Evolutionary conservation across 2,113 vertebrate species (phyloP), one percentile per base, ranked within the genome.

Genomic region (Megaptera novaeangliae): DNA sequence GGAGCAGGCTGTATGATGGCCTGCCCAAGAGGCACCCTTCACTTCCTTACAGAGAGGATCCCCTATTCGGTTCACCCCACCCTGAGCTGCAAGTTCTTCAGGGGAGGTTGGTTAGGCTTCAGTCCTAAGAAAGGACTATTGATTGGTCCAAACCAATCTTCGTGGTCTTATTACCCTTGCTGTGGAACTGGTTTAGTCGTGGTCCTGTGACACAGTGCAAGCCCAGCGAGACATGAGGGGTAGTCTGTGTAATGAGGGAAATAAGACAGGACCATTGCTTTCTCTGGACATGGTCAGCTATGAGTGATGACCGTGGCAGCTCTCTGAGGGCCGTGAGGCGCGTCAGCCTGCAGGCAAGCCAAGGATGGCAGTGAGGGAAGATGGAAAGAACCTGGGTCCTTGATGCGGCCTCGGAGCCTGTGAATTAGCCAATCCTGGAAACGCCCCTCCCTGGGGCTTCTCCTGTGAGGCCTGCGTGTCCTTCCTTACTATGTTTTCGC

Each of bases 41-140:
- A 12, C 9, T 31, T 85, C 23, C 46, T 39, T n/a, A 14, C 29
- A 46, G 52, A 49, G 57, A 78, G 39, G 39, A 31, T 6, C 8
- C 41, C 23, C 75, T 52, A 0, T 81, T 39, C 1, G 0, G 6
- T 13, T 41, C 61, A 8, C 39, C n/a, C 7, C 63, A 14, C 17
- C 20, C 14, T 8, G 11, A 59, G 57, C 36, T 14, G 3, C 71
- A 5, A 5, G 6, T 25, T 89, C 87, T 69, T 72, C 21, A 41
- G 27, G n/a, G 46, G 55, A 68, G 9, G 27, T 8, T 68, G 49
- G 41, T 31, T 17, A 12, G 25, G 44, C 41, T 63, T 25, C 68
- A 55, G 23, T 27, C n/a, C 27, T 77, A 69, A 25, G n/a, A 23
- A 31, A 7, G n/a, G 29, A 57, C 34, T 44, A 8, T 3, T 75